Evolutionary conservation across 2,888 invertebrate genomes (phyloP), one percentile per base, ranked within the genome.

Genomic region (Polydrusus tereticollis): DNA sequence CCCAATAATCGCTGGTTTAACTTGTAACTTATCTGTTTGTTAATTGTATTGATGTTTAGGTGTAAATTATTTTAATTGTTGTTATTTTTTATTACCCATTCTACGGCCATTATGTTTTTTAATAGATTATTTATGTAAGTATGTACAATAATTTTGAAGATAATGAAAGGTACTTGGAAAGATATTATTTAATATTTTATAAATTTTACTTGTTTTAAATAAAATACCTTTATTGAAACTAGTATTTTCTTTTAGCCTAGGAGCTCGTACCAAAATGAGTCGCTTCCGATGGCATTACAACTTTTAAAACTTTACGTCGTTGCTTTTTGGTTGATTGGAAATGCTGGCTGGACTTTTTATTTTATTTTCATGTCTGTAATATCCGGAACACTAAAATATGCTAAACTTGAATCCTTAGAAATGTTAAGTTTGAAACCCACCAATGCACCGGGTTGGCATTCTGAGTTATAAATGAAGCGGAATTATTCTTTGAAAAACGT

Each of bases 401-500:
- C n/a, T n/a, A n/a, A n/a, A n/a, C n/a, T n/a, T n/a, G n/a, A n/a
- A n/a, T n/a, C n/a, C n/a, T n/a, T n/a, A n/a, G n/a, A n/a, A n/a
- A n/a, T n/a, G n/a, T n/a, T n/a, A n/a, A n/a, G n/a, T n/a, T n/a
- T n/a, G n/a, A n/a, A n/a, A n/a, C n/a, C n/a, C n/a, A n/a, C n/a
- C n/a, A n/a, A n/a, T n/a, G n/a, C 60, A 26, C 20, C 45, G n/a
- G 29, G 18, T 21, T 62, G 41, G 60, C 55, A 52, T 69, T 55
- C 62, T 38, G 29, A 62, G 36, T 69, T 29, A 10, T 55, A 55
- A 55, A 52, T 62, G 60, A 62, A 62, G 52, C 68, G 50, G 55
- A 69, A 69, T 60, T 69, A 52, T 29, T 50, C 43, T 20, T 20
- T 38, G 18, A 52, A 69, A 62, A 43, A 62, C 36, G 60, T 59